Evolutionary conservation across 2,888 invertebrate genomes (phyloP).

Genomic region (Aradus depressus): DNA sequence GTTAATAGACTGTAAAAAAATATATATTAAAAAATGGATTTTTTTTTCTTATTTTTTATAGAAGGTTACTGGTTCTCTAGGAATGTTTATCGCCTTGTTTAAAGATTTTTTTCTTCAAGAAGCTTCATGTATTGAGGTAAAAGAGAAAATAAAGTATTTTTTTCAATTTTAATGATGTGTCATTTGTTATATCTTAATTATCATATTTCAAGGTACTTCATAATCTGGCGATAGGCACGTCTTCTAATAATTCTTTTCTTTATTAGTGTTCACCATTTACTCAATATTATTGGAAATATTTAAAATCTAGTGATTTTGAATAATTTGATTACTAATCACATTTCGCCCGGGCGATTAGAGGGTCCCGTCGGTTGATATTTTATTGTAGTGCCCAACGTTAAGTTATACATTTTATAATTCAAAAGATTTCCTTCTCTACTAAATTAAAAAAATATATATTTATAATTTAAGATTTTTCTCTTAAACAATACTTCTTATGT

Average conservation of each 20-base stretch:
- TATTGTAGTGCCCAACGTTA: not conserved
- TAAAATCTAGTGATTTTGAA: no score
- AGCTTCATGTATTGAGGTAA: conserved; percentile 66
- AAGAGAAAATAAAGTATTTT: conserved; percentile 38
- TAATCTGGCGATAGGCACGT: not conserved
- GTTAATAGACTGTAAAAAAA: no score
- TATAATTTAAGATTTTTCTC: no score
- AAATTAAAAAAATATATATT: not conserved
- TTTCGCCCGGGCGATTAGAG: no score
- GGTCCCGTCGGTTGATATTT: no score
- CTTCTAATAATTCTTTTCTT: not conserved
- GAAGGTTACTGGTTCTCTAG: conserved; percentile 30
- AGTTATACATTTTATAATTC: not conserved
- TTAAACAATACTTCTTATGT: no score
- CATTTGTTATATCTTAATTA: not conserved
- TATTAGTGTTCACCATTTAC: no score
- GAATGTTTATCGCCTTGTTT: conserved; percentile 53
- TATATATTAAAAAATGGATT: no score
- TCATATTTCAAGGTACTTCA: not conserved
- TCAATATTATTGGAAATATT: no score
- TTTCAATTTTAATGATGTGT: conserved; percentile 4
- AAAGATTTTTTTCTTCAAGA: conserved; percentile 49
- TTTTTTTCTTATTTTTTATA: conserved; percentile 1
- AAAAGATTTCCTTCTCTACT: not conserved
- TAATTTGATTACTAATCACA: no score